These are phyloP conservation scores for Rhinopomastus cyanomelas DNA, from an alignment of 2,113 vertebrate genomes.

Conservation along the genomic window DNA sequence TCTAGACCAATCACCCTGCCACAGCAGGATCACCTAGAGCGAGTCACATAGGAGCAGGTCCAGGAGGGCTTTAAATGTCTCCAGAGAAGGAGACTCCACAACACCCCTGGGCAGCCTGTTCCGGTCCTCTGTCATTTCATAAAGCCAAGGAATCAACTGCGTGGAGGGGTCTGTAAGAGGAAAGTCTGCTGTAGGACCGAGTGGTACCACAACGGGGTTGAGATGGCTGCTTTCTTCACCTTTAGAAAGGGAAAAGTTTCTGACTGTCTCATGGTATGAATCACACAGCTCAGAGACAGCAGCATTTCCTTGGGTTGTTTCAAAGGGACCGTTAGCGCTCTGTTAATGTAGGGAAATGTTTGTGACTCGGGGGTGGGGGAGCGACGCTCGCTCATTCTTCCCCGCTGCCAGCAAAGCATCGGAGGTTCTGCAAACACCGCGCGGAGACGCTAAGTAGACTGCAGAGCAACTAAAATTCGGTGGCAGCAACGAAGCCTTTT, in stretches of 20 bases:
- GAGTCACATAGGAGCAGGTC: too few species aligned
- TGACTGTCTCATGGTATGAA: constrained; percentile 49
- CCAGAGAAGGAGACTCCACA: too few species aligned
- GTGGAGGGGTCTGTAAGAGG: constrained; percentile 1
- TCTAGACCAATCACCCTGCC: too few species aligned
- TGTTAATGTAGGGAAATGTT: constrained; percentile 75
- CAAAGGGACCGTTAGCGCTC: constrained; percentile 65
- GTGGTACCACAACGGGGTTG: not conserved
- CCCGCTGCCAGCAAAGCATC: constrained; percentile 10
- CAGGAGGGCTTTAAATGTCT: too few species aligned
- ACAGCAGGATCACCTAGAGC: too few species aligned
- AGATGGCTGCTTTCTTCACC: not conserved
- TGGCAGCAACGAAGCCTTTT: constrained; percentile 51
- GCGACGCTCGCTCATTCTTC: constrained; percentile 68
- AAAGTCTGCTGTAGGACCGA: not conserved
- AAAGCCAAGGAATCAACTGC: constrained; percentile 31
- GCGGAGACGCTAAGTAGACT: constrained; percentile 27
- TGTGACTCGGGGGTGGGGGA: constrained; percentile 64
- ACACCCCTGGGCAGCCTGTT: too few species aligned
- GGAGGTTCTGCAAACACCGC: constrained; percentile 18
- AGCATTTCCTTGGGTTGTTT: constrained; percentile 64
- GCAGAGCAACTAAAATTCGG: constrained; percentile 36
- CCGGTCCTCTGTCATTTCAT: too few species aligned
- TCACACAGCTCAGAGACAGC: constrained; percentile 62
- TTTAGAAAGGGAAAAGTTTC: constrained; percentile 31